phyloP scores from a whole-genome alignment of 92 coral and sea anemone species.

The Montipora capitata region DNA sequence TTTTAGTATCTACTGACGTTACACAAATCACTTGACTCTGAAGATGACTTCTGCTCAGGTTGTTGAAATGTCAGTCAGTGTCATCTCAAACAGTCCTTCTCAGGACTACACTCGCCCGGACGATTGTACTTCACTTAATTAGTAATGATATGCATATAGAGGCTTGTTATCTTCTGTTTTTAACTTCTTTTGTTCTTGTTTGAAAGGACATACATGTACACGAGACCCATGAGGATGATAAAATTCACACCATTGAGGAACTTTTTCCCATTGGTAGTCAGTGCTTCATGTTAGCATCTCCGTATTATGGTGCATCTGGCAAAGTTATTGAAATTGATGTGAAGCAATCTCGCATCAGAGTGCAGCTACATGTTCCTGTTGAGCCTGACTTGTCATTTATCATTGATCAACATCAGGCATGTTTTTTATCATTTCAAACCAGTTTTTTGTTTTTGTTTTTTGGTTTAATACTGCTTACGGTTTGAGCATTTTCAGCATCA shows the following conservation, averaged over 20 bases:
- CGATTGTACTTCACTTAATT: too few relatives aligned
- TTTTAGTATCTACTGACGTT: too few relatives aligned
- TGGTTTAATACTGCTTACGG: too few relatives aligned
- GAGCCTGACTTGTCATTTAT: constrained; percentile 91
- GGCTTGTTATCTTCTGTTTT: not conserved
- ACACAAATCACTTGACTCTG: too few relatives aligned
- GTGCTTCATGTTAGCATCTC: constrained; percentile 96
- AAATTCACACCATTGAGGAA: constrained; percentile 86
- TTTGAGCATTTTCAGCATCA: too few relatives aligned
- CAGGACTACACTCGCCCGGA: too few relatives aligned
- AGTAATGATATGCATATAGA: too few relatives aligned
- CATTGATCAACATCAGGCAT: constrained; percentile 67
- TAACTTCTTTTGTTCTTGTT: not conserved
- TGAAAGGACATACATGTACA: constrained; percentile 85
- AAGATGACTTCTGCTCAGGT: too few relatives aligned
- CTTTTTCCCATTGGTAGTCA: constrained; percentile 89
- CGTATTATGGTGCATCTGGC: constrained; percentile 95
- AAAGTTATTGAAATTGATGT: constrained; percentile 93
- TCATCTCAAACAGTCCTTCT: too few relatives aligned
- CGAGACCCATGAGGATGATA: constrained; percentile 74
- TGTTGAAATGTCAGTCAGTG: too few relatives aligned
- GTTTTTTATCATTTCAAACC: not conserved
- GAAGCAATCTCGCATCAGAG: constrained; percentile 94
- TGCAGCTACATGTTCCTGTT: constrained; percentile 89
- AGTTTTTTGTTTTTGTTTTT: too few relatives aligned